These are phyloP conservation scores for Apeltes quadracus DNA, from an alignment of 2,113 vertebrate genomes.

Conservation along the genomic window DNA sequence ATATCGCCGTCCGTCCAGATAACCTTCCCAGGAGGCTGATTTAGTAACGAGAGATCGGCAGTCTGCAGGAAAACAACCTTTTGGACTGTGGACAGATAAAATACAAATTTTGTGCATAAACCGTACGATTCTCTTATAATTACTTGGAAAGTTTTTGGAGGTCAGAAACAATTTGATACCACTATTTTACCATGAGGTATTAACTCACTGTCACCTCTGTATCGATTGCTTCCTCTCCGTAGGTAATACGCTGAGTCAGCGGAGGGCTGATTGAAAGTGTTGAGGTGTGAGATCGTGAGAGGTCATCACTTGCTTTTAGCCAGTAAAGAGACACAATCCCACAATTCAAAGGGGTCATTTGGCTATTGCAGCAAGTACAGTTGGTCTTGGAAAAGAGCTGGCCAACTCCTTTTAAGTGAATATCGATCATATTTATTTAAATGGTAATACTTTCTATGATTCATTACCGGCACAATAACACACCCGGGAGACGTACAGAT, in stretches of 20 bases:
- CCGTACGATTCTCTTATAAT: background rate
- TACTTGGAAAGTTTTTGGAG: background rate
- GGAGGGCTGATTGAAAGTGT: constrained; percentile 40
- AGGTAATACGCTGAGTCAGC: constrained; percentile 11
- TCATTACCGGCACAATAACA: constrained; percentile 11
- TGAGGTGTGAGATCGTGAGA: constrained; percentile 25
- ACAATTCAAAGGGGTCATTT: constrained; percentile 27
- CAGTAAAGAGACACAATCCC: constrained; percentile 24
- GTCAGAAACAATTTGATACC: constrained; percentile 14
- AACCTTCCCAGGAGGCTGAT: constrained; percentile 36
- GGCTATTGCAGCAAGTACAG: constrained; percentile 30
- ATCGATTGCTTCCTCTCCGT: constrained; percentile 43
- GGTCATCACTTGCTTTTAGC: constrained; percentile 47
- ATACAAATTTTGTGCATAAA: background rate
- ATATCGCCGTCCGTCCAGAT: too few relatives aligned
- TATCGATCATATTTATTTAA: constrained; percentile 47
- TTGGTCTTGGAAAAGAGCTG: background rate
- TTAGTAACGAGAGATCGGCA: constrained; percentile 13
- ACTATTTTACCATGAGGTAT: constrained; percentile 15
- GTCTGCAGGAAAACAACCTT: constrained; percentile 10
- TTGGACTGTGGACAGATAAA: background rate
- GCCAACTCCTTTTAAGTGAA: constrained; percentile 15
- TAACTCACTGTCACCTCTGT: constrained; percentile 35
- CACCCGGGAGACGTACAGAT: background rate
- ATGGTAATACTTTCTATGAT: constrained; percentile 3